Evolutionary conservation across 1,140 invertebrate species (phyloP).

Genomic region (Monomorium pharaonis): DNA sequence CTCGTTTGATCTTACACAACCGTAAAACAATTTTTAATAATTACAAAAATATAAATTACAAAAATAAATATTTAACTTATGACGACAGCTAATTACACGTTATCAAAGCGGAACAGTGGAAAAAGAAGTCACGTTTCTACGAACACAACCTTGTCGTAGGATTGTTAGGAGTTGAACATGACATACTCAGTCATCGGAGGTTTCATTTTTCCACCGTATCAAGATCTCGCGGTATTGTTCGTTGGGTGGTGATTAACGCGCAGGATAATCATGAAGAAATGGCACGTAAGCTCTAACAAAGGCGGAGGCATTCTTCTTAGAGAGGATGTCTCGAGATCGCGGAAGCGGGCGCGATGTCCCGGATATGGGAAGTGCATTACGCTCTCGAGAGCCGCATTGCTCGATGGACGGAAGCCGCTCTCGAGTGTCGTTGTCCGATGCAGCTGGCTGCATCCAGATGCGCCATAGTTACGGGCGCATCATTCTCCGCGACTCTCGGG

Average conservation of each 20-base stretch:
- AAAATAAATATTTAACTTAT: background rate
- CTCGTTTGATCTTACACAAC: background rate
- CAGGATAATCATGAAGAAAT: conserved; percentile 48
- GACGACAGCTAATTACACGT: background rate
- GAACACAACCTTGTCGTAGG: background rate
- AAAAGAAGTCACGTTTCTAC: background rate
- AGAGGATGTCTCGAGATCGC: background rate
- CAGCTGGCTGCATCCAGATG: conserved; percentile 44
- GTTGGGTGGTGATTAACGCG: conserved; percentile 20
- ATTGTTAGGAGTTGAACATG: conserved; percentile 22
- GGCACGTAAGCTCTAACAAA: conserved; percentile 1
- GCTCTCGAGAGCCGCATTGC: conserved; percentile 59
- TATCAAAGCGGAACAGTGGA: background rate
- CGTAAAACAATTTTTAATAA: background rate
- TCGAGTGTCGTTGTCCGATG: conserved; percentile 61
- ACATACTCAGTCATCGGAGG: conserved; percentile 4
- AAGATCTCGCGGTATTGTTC: conserved; percentile 41
- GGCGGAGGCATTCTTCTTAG: conserved; percentile 17
- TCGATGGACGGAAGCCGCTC: conserved; percentile 54
- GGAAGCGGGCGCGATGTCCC: conserved; percentile 12
- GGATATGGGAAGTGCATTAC: conserved; percentile 45
- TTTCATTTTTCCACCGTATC: conserved; percentile 32
- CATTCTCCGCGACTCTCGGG: conserved; percentile 59
- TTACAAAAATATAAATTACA: background rate
- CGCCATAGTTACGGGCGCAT: conserved; percentile 10